Evolutionary conservation across 2,797 vertebrate genomes (phyloP).

Genomic region (Lutjanus campechanus): DNA sequence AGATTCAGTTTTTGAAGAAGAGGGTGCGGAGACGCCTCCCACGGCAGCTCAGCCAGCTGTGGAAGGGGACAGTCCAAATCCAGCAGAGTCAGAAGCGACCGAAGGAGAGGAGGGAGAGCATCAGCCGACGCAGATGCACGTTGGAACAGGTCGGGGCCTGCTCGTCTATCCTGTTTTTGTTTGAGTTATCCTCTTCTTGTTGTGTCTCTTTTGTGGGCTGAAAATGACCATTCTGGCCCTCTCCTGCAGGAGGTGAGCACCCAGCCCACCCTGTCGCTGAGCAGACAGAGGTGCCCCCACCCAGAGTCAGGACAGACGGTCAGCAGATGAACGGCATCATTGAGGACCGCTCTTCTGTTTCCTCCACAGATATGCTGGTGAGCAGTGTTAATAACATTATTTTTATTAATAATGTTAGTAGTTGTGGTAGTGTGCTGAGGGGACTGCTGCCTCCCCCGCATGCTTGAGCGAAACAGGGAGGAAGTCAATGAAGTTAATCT

Average conservation of each 20-base stretch:
- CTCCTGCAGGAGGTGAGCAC: constrained; percentile 60
- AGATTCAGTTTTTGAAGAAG: constrained; percentile 77
- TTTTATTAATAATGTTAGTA: not conserved
- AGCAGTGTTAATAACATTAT: constrained; percentile 12
- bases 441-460: not conserved
- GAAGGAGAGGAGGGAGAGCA: constrained; percentile 49
- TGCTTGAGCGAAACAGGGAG: not conserved
- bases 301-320: constrained; percentile 81
- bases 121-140: constrained; percentile 17
- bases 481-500: not conserved
- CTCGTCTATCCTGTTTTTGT: not conserved
- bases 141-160: constrained; percentile 48
- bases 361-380: constrained; percentile 96
- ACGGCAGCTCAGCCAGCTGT: constrained; percentile 34
- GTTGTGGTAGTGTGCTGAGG: no score
- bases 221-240: not conserved
- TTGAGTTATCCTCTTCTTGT: not conserved
- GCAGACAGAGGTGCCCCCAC: constrained; percentile 73
- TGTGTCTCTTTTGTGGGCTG: not conserved
- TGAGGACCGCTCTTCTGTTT: constrained; percentile 93
- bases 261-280: constrained; percentile 75
- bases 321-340: constrained; percentile 93
- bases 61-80: constrained; percentile 43
- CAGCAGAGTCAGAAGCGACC: constrained; percentile 30
- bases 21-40: constrained; percentile 46